phyloP scores from a whole-genome alignment of 2,797 vertebrate genomes.

The Fistularia tabacaria region DNA sequence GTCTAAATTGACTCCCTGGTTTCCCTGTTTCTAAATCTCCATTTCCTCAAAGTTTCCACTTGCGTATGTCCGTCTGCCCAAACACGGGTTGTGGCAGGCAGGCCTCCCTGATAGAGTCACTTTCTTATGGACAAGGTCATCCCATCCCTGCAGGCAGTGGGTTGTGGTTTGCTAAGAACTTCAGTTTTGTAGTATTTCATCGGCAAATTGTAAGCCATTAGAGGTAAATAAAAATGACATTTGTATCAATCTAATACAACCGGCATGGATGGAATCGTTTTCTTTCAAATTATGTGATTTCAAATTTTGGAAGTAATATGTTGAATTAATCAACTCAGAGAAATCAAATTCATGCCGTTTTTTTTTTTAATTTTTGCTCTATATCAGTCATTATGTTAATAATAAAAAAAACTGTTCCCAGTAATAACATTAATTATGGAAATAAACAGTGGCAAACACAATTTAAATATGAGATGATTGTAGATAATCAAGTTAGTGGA shows the following conservation, averaged over 20 bases:
- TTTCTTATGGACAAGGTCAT: slow-evolving; percentile 53
- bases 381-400: slow-evolving; percentile 23
- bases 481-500: slow-evolving; percentile 46
- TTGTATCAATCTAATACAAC: too few relatives aligned
- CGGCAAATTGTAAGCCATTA: background rate
- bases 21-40: slow-evolving; percentile 85
- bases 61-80: slow-evolving; percentile 86
- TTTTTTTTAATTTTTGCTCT: slow-evolving; percentile 12
- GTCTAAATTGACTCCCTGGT: slow-evolving; percentile 82
- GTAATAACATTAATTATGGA: slow-evolving; percentile 43
- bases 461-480: slow-evolving; percentile 52
- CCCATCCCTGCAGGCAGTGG: slow-evolving; percentile 69
- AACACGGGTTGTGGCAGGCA: slow-evolving; percentile 72
- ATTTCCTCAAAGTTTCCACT: slow-evolving; percentile 95
- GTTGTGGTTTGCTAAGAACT: slow-evolving; percentile 75
- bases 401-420: slow-evolving; percentile 42
- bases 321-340: too few relatives aligned
- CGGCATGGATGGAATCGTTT: too few relatives aligned
- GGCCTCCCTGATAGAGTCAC: slow-evolving; percentile 78
- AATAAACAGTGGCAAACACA: slow-evolving; percentile 49
- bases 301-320: too few relatives aligned
- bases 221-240: background rate
- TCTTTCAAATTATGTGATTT: too few relatives aligned
- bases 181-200: slow-evolving; percentile 42
- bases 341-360: background rate